A percentile compares a stretch with the other conserved stretches of the same genome.
Conservation (phyloP, 2,797 vertebrate genomes). For the Astyanax mexicanus region DNA sequence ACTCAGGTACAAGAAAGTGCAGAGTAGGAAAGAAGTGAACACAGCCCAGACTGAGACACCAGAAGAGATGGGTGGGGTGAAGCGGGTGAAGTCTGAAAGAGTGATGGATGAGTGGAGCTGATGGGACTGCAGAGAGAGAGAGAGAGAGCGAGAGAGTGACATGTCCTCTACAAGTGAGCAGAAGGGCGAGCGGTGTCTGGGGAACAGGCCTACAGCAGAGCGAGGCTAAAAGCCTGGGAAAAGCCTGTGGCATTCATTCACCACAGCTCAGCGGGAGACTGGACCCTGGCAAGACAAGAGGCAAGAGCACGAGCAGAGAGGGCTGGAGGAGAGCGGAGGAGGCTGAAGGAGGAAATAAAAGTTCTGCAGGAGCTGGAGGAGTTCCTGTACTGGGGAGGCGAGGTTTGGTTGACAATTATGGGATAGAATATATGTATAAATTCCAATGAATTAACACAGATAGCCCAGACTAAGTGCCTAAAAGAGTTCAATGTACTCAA, state of each 20-base stretch:
- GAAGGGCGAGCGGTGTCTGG: slow-evolving; percentile 53
- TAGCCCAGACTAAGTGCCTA: not conserved
- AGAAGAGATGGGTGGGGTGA: not conserved
- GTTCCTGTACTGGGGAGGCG: not conserved
- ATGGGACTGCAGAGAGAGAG: slow-evolving; percentile 41
- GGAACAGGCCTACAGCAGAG: slow-evolving; percentile 28
- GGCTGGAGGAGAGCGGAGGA: slow-evolving; percentile 1
- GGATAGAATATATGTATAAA: not conserved
- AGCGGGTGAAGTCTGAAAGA: slow-evolving; percentile 23
- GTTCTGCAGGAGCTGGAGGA: too few species aligned
- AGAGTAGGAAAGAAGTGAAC: not conserved
- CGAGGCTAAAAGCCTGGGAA: slow-evolving; percentile 44
- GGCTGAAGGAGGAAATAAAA: not conserved
- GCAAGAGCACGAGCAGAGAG: slow-evolving; percentile 3
- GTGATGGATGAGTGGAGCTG: slow-evolving; percentile 53
- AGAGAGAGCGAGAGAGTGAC: slow-evolving; percentile 43
- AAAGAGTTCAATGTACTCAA: not conserved
- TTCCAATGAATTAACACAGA: not conserved
- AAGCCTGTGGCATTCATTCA: slow-evolving; percentile 46
- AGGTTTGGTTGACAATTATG: not conserved
- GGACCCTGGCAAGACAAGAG: slow-evolving; percentile 16
- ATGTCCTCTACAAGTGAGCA: slow-evolving; percentile 49
- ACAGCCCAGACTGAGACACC: not conserved
- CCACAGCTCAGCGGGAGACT: slow-evolving; percentile 23
- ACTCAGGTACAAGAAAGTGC: too few species aligned